Base-by-base conservation (phyloP, 2,888 invertebrate species). In the Empis stercorea region DNA sequence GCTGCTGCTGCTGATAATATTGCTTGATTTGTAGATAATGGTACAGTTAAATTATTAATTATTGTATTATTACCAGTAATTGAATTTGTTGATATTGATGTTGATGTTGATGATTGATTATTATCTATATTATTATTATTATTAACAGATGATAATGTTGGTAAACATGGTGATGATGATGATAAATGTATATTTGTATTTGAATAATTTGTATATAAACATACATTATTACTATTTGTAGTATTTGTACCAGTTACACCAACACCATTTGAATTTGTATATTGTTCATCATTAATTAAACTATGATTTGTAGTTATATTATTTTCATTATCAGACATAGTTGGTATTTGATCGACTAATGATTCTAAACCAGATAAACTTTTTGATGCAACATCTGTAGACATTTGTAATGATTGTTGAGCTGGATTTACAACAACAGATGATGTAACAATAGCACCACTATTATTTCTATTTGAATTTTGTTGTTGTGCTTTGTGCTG, bases 321-420 rank as follows among this genome's bases (percentile, higher is more conserved):
- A 51, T 55, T 57, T 58, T 77, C 79, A 7, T 81, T 82, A 58
- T 88, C 87, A 47, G 84, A 81, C 67, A 88, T 85, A 59, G 86
- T 84, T 44, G 89, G 91, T 68, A 91, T 91, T 75, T 91, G 91
- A 72, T 91, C 89, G 53, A 91, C 89, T 43, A 91, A 74, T 38
- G 88, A 89, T 68, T 91, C 89, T 42, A 91, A 73, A 16, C 89
- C 91, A 15, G 88, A 88, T 43, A 87, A 72, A 57, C 86, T 87
- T 65, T 88, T 88, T 27, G 86, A 82, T n/a, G 87, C 80, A 32
- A 87, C 84, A 70, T 87, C 87, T 9, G 59, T 48, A 34, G 54
- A 52, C 32, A 51, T 51, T 36, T 55, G 55, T 40, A 53, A 49
- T 23, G 13, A 13, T 38, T 38, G 13, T 17, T 17, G 38, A 17